These are phyloP conservation scores for Corythornis vintsioides DNA, from an alignment of 2,113 vertebrate species.

Conservation along the genomic window DNA sequence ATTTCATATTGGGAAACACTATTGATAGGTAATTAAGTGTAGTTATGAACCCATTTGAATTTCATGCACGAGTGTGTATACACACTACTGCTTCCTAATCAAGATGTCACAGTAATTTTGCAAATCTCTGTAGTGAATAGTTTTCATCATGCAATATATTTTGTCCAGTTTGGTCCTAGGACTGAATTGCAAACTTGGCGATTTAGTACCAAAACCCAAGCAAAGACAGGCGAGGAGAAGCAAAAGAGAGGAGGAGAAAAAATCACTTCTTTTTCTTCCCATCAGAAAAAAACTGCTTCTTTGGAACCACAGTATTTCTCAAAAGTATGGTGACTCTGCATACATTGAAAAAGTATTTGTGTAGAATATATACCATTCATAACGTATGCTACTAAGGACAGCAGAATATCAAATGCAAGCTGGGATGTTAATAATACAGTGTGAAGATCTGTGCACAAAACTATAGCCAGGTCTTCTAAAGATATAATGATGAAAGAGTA, in stretches of 20 bases:
- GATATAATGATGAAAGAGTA: background rate
- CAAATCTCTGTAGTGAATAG: background rate
- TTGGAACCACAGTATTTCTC: background rate
- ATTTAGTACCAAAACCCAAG: background rate
- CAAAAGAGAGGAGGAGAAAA: rapidly evolving
- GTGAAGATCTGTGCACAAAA: background rate
- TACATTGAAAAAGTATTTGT: background rate
- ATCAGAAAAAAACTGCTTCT: background rate
- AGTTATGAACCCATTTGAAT: background rate
- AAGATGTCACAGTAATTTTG: background rate
- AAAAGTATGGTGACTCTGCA: background rate
- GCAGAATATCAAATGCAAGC: background rate
- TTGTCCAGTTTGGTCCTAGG: background rate
- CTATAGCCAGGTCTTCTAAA: background rate
- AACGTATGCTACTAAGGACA: background rate
- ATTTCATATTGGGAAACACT: background rate
- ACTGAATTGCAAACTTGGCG: background rate
- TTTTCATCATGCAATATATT: background rate
- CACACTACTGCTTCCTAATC: background rate
- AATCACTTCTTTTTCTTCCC: background rate
- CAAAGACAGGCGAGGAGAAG: background rate
- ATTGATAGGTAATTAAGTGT: background rate
- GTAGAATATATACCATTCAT: background rate
- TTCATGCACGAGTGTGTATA: background rate
- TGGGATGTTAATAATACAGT: background rate